Evolutionary conservation across 2,888 invertebrate genomes (phyloP), one percentile per base, ranked within the genome.

Genomic region (Drosophila pseudotalamancana): DNA sequence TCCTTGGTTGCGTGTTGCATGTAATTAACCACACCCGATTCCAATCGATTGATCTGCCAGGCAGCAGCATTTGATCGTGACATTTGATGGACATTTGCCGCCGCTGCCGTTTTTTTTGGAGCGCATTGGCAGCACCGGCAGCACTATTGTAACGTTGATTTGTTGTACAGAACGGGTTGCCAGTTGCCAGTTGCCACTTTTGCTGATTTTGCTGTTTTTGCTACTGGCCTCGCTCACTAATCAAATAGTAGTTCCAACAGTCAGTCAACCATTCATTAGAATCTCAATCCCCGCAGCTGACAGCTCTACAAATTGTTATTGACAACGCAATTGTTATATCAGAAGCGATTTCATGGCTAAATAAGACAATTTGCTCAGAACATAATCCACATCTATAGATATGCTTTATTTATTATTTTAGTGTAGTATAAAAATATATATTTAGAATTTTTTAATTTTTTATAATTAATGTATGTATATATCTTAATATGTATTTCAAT

Each of bases 31-130:
- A 59, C 64, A 73, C 56, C 23, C 73, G 73, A 62, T 46, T 55
- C 53, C 56, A 64, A 53, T 65, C 82, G 77, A 86, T 87, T 80
- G 87, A 88, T 88, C 86, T 81, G 81, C 88, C 74, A 66, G 51
- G 57, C 63, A 76, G 57, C 63, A 76, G 70, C 73, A 73, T 78
- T 78, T 73, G 79, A 87, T 83, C 86, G 81, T 89, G 89, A 88
- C 89, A 88, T 77, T 89, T 89, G 89, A 89, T 89, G 74, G 89
- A 89, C 89, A 72, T 85, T 89, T 88, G 86, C 87, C 79, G 89
- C 77, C 87, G 87, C 89, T 88, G 88, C 88, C 50, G 89, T 88
- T 79, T 72, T 54, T 39, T 72, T 54, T 39, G 19, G 45, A 43
- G 46, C 11, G 31, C 53, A 35, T 31, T 50, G 55, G 37, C 23